A percentile compares a stretch with the other conserved stretches of the same genome.
These are phyloP conservation scores for Botia almorhae DNA, from an alignment of 2,797 vertebrate genomes.

Conservation along the genomic window DNA sequence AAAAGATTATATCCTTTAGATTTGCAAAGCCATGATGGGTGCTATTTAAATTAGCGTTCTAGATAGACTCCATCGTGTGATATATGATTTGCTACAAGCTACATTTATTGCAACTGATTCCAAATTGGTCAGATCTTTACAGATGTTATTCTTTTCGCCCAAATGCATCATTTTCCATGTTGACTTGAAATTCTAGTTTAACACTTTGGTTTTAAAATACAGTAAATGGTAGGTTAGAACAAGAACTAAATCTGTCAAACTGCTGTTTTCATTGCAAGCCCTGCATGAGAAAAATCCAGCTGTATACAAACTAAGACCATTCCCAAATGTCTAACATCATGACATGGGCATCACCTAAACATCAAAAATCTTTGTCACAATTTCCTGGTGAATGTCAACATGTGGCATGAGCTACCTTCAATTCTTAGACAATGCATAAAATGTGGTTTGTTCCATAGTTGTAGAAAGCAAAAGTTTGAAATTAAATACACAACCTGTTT, in stretches of 20 bases:
- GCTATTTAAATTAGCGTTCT: slow-evolving; percentile 85
- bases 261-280: slow-evolving; percentile 87
- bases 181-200: slow-evolving; percentile 71
- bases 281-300: slow-evolving; percentile 81
- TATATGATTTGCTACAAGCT: slow-evolving; percentile 85
- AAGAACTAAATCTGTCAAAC: slow-evolving; percentile 87
- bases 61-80: slow-evolving; percentile 82
- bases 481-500: slow-evolving; percentile 88
- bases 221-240: slow-evolving; percentile 83
- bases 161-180: slow-evolving; percentile 79
- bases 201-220: slow-evolving; percentile 90
- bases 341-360: slow-evolving; percentile 81
- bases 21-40: slow-evolving; percentile 84
- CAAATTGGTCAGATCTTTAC: slow-evolving; percentile 83
- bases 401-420: slow-evolving; percentile 83
- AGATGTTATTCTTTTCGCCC: slow-evolving; percentile 66
- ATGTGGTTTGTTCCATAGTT: slow-evolving; percentile 81
- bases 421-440: slow-evolving; percentile 85
- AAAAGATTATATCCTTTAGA: slow-evolving; percentile 87
- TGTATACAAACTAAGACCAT: slow-evolving; percentile 79
- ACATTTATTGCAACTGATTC: slow-evolving; percentile 94
- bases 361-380: slow-evolving; percentile 82
- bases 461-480: slow-evolving; percentile 81
- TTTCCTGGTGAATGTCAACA: slow-evolving; percentile 77
- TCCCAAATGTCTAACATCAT: slow-evolving; percentile 80